Evolutionary conservation across 2,113 vertebrate species (phyloP).

Genomic region (Salminus brasiliensis): DNA sequence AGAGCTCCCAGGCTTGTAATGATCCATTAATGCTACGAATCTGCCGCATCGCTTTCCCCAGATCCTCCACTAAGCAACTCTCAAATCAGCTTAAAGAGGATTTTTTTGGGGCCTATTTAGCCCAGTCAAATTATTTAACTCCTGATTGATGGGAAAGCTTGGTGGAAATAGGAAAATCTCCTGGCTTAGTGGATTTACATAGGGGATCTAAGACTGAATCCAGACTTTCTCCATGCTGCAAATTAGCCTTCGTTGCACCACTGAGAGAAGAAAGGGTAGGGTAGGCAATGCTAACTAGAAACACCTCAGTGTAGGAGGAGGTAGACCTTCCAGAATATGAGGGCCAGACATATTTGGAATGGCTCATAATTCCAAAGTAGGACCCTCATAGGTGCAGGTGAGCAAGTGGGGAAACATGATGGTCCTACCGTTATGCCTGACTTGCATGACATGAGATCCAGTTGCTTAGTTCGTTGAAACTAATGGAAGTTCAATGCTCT

Average conservation of each 20-base stretch:
- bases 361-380: not conserved
- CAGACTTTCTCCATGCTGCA: conserved; percentile 42
- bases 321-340: not conserved
- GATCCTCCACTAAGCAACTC: not conserved
- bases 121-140: conserved; percentile 39
- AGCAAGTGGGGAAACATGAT: too few species aligned
- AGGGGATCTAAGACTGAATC: not conserved
- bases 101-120: conserved; percentile 38
- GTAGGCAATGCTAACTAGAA: too few species aligned
- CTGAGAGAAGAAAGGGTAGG: not conserved
- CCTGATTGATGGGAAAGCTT: conserved; percentile 33
- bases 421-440: too few species aligned
- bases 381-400: not conserved
- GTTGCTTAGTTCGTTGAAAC: too few species aligned
- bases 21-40: conserved; percentile 28
- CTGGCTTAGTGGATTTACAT: conserved; percentile 42
- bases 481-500: not conserved
- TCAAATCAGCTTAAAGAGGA: conserved; percentile 32
- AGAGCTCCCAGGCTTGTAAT: conserved; percentile 31
- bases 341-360: not conserved
- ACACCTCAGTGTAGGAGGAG: too few species aligned
- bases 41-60: conserved; percentile 16
- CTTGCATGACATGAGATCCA: too few species aligned
- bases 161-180: conserved; percentile 31
- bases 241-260: conserved; percentile 6